A percentile compares a stretch with the other conserved stretches of the same genome.
Evolutionary conservation across 2,113 vertebrate species (phyloP).

Genomic region (Climacteris rufus): DNA sequence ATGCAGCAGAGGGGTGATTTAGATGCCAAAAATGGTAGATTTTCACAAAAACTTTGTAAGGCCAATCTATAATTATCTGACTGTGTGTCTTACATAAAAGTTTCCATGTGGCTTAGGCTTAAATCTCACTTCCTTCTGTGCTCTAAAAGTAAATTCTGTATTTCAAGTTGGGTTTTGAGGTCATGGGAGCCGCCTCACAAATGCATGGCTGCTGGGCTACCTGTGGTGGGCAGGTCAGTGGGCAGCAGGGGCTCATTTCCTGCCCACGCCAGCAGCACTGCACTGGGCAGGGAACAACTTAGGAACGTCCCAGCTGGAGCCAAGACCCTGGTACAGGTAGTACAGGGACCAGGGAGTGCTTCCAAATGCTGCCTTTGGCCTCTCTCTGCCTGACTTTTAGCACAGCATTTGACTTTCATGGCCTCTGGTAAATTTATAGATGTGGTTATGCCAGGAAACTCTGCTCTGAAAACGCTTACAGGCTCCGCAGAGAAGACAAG

Average conservation of each 20-base stretch:
- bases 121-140: not conserved
- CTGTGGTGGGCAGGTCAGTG: not conserved
- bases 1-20: not conserved
- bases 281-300: not conserved
- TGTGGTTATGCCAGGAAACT: not conserved
- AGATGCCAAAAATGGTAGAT: not conserved
- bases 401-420: not conserved
- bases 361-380: not conserved
- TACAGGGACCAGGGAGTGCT: not conserved
- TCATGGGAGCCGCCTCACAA: not conserved
- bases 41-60: not conserved
- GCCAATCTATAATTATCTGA: not conserved
- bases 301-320: not conserved
- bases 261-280: rapidly evolving
- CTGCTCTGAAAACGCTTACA: not conserved
- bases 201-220: not conserved
- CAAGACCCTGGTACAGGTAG: not conserved
- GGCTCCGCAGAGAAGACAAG: not conserved
- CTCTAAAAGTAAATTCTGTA: not conserved
- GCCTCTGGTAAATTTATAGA: conserved; percentile 15
- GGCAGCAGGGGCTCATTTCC: not conserved
- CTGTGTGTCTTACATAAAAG: not conserved
- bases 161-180: not conserved
- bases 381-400: not conserved
- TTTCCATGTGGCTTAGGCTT: not conserved